Evolutionary conservation across 1,140 invertebrate genomes (phyloP).

Genomic region (Trichogramma pretiosum): DNA sequence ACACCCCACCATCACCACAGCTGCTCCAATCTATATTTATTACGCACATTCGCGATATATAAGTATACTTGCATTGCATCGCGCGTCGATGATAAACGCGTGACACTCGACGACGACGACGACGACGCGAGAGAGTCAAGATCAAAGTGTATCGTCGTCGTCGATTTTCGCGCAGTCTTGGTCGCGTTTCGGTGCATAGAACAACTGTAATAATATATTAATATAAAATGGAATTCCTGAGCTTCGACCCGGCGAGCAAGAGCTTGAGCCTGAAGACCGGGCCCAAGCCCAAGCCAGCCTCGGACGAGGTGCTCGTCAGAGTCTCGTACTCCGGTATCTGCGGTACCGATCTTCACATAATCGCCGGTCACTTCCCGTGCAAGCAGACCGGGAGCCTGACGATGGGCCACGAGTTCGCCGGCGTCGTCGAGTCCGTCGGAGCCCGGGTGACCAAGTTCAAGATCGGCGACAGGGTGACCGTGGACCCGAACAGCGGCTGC

Average conservation of each 20-base stretch:
- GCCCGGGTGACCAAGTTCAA: constrained; percentile 49
- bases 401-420: constrained; percentile 64
- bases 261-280: constrained; percentile 43
- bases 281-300: constrained; percentile 43
- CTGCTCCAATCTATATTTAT: no score
- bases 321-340: constrained; percentile 65
- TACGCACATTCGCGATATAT: no score
- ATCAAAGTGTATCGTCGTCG: neutral
- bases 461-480: constrained; percentile 55
- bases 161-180: neutral
- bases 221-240: constrained; percentile 59
- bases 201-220: no score
- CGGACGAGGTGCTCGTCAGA: constrained; percentile 53
- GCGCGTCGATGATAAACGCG: neutral
- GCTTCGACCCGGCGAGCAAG: constrained; percentile 46
- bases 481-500: constrained; percentile 61
- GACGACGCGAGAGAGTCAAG: neutral
- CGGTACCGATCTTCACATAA: constrained; percentile 73
- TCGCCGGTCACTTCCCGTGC: constrained; percentile 56
- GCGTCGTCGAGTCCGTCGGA: constrained; percentile 52
- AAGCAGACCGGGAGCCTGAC: constrained; percentile 46
- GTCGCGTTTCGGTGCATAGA: no score
- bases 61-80: neutral
- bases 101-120: neutral
- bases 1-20: no score